phyloP scores from a whole-genome alignment of 2,797 vertebrate genomes.

The Tragopan temminckii region DNA sequence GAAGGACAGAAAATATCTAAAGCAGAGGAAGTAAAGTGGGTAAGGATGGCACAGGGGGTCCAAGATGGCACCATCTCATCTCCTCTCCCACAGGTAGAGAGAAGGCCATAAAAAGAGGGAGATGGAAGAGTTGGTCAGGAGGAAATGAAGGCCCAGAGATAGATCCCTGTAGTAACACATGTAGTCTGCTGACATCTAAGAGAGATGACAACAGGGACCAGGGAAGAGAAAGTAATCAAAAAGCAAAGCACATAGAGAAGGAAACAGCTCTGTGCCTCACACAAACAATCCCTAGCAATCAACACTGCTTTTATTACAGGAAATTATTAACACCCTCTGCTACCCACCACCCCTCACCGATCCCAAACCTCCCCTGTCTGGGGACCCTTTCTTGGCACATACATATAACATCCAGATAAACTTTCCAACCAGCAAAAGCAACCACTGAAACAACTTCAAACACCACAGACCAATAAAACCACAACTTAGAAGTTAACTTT shows the following conservation, averaged over 20 bases:
- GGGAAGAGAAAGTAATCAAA: slow-evolving; percentile 52
- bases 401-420: slow-evolving; percentile 81
- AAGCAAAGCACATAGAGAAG: slow-evolving; percentile 61
- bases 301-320: slow-evolving; percentile 75
- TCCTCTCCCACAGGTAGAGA: neutral
- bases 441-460: slow-evolving; percentile 82
- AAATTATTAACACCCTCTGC: slow-evolving; percentile 78
- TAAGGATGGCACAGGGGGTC: neutral
- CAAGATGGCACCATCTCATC: neutral
- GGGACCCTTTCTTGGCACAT: slow-evolving; percentile 79
- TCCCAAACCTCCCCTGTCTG: slow-evolving; percentile 74
- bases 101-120: neutral
- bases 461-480: slow-evolving; percentile 81
- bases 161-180: slow-evolving; percentile 1
- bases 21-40: neutral
- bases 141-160: slow-evolving; percentile 3
- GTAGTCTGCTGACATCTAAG: slow-evolving; percentile 21
- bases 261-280: slow-evolving; percentile 72
- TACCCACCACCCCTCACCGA: slow-evolving; percentile 74
- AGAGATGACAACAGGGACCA: slow-evolving; percentile 27
- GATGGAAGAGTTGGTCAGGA: neutral
- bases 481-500: slow-evolving; percentile 78
- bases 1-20: neutral
- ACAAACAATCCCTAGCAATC: slow-evolving; percentile 77
- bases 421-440: slow-evolving; percentile 81